These are phyloP conservation scores for Callaeas wilsoni DNA, from an alignment of 2,113 vertebrate species.

Conservation along the genomic window DNA sequence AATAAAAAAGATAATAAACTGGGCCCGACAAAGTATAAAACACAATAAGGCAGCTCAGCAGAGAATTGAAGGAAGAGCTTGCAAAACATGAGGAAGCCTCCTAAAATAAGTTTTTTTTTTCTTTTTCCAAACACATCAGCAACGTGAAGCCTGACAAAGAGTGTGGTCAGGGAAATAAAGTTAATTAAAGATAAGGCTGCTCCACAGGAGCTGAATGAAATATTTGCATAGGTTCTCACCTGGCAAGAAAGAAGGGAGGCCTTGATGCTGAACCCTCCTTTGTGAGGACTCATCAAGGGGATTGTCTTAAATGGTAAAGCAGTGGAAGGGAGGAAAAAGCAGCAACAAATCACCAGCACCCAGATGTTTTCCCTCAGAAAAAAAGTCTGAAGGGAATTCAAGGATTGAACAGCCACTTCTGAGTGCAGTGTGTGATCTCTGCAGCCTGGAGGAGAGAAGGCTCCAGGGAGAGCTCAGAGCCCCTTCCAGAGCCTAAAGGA, in stretches of 20 bases:
- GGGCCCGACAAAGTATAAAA: background rate
- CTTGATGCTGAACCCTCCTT: background rate
- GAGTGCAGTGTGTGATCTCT: background rate
- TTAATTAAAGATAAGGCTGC: background rate
- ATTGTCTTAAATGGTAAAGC: background rate
- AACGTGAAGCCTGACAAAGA: background rate
- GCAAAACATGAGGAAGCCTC: background rate
- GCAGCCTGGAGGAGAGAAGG: background rate
- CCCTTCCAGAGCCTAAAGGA: background rate
- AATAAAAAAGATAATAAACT: background rate
- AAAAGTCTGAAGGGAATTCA: background rate
- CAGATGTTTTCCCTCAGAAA: background rate
- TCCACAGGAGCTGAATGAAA: background rate
- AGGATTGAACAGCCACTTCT: background rate
- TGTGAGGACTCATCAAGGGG: background rate
- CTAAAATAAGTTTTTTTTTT: background rate
- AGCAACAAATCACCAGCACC: background rate
- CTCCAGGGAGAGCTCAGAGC: background rate
- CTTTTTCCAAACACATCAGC: background rate
- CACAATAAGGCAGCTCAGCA: background rate
- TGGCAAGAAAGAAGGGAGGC: background rate
- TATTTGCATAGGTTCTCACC: background rate
- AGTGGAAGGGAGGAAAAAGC: background rate
- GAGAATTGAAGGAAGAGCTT: background rate
- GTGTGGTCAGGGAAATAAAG: background rate